These are phyloP conservation scores for Micrastur ruficollis DNA, from an alignment of 2,797 vertebrate species.

Conservation along the genomic window DNA sequence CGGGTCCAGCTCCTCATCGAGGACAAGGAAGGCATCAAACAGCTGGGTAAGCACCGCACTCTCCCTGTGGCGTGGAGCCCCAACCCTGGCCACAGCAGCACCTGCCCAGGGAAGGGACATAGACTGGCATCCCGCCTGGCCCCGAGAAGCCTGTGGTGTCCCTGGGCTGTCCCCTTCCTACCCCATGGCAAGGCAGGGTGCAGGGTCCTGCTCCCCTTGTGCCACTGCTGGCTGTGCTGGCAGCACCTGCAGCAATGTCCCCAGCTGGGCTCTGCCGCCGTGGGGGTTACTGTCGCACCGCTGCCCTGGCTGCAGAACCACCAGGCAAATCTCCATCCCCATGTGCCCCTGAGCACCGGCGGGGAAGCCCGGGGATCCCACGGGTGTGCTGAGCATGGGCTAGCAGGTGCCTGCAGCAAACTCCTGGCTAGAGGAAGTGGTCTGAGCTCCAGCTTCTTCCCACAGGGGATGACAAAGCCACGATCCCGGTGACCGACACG, in stretches of 20 bases:
- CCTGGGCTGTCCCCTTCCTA: neutral
- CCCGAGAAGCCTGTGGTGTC: rapidly evolving
- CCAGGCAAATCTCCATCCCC: too few species aligned
- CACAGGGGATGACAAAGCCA: slow-evolving; percentile 95
- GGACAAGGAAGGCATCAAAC: slow-evolving; percentile 99
- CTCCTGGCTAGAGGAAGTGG: neutral
- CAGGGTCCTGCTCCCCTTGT: neutral
- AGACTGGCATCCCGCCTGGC: rapidly evolving
- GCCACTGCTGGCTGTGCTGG: neutral
- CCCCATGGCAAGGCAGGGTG: rapidly evolving
- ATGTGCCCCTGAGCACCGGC: rapidly evolving
- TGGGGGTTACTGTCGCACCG: rapidly evolving
- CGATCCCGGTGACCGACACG: slow-evolving; percentile 93
- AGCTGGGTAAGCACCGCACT: slow-evolving; percentile 84
- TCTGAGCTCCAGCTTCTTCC: neutral
- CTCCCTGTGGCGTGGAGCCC: rapidly evolving
- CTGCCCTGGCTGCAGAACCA: neutral
- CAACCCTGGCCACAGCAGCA: neutral
- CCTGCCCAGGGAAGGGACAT: rapidly evolving
- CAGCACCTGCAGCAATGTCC: rapidly evolving
- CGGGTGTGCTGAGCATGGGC: neutral
- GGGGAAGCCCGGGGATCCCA: rapidly evolving
- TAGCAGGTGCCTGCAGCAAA: rapidly evolving
- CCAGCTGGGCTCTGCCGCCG: rapidly evolving
- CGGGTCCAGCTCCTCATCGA: slow-evolving; percentile 97